phyloP scores from a whole-genome alignment of 2,797 vertebrate genomes.

The Bryconaethiops microstoma region DNA sequence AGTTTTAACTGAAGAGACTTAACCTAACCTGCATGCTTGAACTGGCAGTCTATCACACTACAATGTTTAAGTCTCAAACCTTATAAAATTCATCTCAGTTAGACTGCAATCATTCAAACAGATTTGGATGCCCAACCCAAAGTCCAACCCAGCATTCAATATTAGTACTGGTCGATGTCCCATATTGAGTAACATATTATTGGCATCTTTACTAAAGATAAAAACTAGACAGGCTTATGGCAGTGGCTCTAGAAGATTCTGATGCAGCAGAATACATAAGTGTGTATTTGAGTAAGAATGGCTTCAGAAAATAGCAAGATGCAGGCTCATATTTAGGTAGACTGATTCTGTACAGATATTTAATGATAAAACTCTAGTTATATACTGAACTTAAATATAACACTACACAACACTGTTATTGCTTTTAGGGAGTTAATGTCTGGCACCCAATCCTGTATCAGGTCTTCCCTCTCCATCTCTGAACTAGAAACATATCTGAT shows the following conservation, averaged over 20 bases:
- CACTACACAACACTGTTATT: background rate
- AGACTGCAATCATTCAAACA: too few relatives aligned
- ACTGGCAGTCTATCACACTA: too few relatives aligned
- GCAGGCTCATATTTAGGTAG: background rate
- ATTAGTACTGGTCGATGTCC: background rate
- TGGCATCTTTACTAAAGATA: conserved; percentile 1
- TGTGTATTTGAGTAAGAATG: background rate
- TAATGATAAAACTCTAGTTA: too few relatives aligned
- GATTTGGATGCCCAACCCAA: too few relatives aligned
- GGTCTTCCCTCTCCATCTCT: background rate
- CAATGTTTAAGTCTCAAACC: too few relatives aligned
- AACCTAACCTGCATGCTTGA: too few relatives aligned
- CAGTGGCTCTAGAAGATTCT: background rate
- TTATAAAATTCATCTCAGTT: too few relatives aligned
- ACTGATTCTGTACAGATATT: background rate
- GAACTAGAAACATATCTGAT: background rate
- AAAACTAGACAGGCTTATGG: background rate
- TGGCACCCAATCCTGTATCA: background rate
- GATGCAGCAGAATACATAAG: background rate
- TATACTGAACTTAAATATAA: background rate
- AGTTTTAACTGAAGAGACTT: too few relatives aligned
- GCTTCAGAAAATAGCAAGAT: background rate
- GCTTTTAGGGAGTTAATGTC: too few relatives aligned
- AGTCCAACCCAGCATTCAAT: too few relatives aligned
- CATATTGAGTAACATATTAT: background rate